Conservation (phyloP, 2,888 invertebrate genomes). For the Dynastes grantii region DNA sequence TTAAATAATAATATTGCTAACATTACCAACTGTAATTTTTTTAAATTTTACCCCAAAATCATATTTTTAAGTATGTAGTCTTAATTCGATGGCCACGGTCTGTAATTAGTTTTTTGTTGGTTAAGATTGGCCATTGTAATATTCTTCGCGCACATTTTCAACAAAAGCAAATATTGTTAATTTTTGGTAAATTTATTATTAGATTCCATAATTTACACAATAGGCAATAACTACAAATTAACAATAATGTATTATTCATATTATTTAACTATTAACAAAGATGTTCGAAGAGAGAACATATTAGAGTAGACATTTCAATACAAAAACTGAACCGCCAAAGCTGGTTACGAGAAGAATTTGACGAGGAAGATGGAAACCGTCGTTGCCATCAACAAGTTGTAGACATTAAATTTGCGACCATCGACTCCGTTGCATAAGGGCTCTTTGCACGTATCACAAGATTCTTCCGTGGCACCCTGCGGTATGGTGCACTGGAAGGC, state of each 20-base stretch:
- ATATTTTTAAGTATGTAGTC: too few relatives aligned
- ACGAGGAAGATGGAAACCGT: slow-evolving; percentile 6
- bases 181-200: slow-evolving; percentile 9
- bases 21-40: too few relatives aligned
- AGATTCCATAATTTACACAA: slow-evolving; percentile 26
- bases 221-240: slow-evolving; percentile 24
- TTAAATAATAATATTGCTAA: too few relatives aligned
- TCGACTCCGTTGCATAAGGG: slow-evolving; percentile 53
- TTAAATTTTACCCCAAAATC: too few relatives aligned
- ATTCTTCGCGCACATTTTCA: too few relatives aligned
- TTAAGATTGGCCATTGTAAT: too few relatives aligned
- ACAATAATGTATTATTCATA: slow-evolving; percentile 12
- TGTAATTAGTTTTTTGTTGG: too few relatives aligned
- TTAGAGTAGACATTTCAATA: slow-evolving; percentile 3
- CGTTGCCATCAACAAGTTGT: slow-evolving; percentile 11
- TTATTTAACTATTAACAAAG: slow-evolving; percentile 17
- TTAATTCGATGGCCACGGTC: too few relatives aligned
- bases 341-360: slow-evolving; percentile 15
- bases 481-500: slow-evolving; percentile 1
- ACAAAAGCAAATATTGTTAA: background rate
- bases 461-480: slow-evolving; percentile 2
- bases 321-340: background rate
- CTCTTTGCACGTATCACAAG: slow-evolving; percentile 52
- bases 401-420: slow-evolving; percentile 36
- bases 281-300: background rate